Base-by-base conservation (phyloP, 2,113 vertebrate genomes). In the Heterochromis multidens region DNA sequence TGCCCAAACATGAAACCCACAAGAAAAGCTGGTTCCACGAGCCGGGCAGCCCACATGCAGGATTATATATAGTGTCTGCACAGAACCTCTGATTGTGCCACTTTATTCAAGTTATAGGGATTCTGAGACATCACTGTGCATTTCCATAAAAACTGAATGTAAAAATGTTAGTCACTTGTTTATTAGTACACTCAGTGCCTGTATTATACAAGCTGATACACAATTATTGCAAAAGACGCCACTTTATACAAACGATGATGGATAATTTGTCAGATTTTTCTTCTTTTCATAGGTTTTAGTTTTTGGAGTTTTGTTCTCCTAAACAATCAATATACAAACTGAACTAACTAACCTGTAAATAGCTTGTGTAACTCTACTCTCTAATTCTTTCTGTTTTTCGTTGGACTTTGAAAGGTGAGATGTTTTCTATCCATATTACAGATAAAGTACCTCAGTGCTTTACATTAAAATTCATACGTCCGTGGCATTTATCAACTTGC, bases 41-140 rank as follows among this genome's bases (percentile, higher is more conserved):
- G 84, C 88, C 56, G 67, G 8, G 25, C 86, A 23, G 70, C 87
- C 87, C 81, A 81, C 80, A 35, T 65, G 12, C 29, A 31, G n/a
- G 43, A 58, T 88, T 92, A 89, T 88, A 89, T 92, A 88, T 87
- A 85, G 85, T 27, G 33, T 57, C 46, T 82, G 56, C 37, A 43
- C 80, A 57, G 29, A 82, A 54, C 57, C 61, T 56, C 56, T 1
- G 19, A 29, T 16, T 81, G 61, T 5, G 58, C 43, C 19, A 54
- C 46, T 74, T 74, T 74, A 46, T 74, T 25, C 43, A 72, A 52
- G 67, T 74, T 31, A 49, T 16, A 52, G 43, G 49, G 67, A 72
- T 49, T 72, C 10, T 21, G 67, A 72, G 43, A 72, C 67, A 49
- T 72, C 43, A 14, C 12, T 43, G 40, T 43, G 40, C 3, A 21